Evolutionary conservation across 1,140 invertebrate genomes (phyloP), one percentile per base, ranked within the genome.

Genomic region (Lucilia sericata): DNA sequence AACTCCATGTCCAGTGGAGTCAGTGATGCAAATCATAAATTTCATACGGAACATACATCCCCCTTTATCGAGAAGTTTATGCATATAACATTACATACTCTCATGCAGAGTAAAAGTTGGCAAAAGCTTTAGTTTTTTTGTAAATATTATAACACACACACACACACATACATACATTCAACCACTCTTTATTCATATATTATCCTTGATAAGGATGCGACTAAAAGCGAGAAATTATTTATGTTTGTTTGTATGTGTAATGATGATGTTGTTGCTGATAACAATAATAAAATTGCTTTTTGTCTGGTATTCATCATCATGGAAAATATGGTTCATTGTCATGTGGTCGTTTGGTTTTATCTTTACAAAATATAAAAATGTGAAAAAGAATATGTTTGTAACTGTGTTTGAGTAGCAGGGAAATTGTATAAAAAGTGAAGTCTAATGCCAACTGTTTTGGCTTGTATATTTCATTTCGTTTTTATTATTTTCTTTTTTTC

Each of bases 311-410:
- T 70, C 55, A 19, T 82, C 80, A 82, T 65, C 81, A 70, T 70
- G 76, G 19, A 74, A 74, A 83, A 83, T 74, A 49, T 83, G 65
- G 82, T 83, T 83, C 82, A 83, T 83, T 83, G 82, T 83, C 82
- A 83, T 83, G 82, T 82, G 13, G 42, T 42, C 30, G 30, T 30
- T 76, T 76, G 74, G 21, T 30, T 75, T 75, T 75, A 36, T 76
- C 65, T 70, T 25, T n/a, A 21, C 65, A 1, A 70, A 70, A 70
- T 25, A 30, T 30, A 3, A 30, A 70, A 70, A 19, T 70, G n/a
- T n/a, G 10, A 0, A 70, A 70, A 70, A 60, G n/a, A n/a, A 60
- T 14, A 60, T 0, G 14, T 30, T 2, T n/a, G n/a, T n/a, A n/a
- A n/a, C n/a, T n/a, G n/a, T 30, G 25, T 30, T 1, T 30, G 25